These are phyloP conservation scores for Agonopterix heracliana DNA, from an alignment of 2,888 invertebrate species.

Conservation along the genomic window DNA sequence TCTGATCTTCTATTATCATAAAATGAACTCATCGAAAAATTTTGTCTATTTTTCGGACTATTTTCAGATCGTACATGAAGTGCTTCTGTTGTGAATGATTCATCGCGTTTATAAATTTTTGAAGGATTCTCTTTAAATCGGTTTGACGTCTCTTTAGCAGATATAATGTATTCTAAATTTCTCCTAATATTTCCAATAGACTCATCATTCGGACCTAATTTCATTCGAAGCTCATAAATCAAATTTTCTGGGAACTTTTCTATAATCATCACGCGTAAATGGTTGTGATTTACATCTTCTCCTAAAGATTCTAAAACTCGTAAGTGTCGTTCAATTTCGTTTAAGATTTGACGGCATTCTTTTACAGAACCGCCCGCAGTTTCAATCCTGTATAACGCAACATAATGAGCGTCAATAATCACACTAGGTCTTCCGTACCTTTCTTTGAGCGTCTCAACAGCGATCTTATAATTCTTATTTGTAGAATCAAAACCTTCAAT, in stretches of 20 bases:
- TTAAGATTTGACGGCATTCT: no score
- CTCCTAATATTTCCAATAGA: slow-evolving; percentile 10
- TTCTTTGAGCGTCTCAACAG: no score
- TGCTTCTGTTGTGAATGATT: background rate
- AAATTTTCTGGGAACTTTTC: slow-evolving; percentile 12
- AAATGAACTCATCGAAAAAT: no score
- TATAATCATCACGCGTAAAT: slow-evolving; percentile 12
- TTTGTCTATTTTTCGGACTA: background rate
- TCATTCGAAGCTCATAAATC: slow-evolving; percentile 13
- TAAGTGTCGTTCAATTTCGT: no score
- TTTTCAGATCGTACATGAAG: background rate
- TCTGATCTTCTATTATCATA: no score
- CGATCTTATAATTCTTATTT: no score
- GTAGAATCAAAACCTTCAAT: no score
- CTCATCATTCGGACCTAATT: slow-evolving; percentile 8
- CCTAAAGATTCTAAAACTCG: slow-evolving; percentile 19
- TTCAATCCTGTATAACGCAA: no score
- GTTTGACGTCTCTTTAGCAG: slow-evolving; percentile 8
- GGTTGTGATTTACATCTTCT: slow-evolving; percentile 19
- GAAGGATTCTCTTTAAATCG: slow-evolving; percentile 1
- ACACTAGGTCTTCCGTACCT: no score
- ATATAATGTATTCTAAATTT: slow-evolving; percentile 12
- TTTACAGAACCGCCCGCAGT: no score
- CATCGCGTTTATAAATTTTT: no score
- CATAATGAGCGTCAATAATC: no score